Base-by-base conservation (phyloP, 92 coral and sea anemone species). In the Porites cylindrica region DNA sequence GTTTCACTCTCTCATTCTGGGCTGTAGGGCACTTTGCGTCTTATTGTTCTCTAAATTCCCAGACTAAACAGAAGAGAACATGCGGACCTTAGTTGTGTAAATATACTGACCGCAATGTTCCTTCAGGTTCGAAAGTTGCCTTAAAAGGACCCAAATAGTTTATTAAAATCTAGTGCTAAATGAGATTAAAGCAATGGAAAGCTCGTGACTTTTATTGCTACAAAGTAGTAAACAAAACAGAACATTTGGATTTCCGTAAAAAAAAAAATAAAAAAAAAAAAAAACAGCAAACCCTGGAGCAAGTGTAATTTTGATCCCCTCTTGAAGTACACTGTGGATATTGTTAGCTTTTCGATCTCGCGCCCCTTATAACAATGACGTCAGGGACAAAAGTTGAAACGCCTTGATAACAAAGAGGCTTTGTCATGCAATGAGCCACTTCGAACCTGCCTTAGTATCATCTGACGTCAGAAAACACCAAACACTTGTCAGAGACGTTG, bases 331-430 rank as follows among this genome's bases (percentile, higher is more conserved):
- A 29, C 3, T 29, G 38, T 38, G 4, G 16, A 69, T 60, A 82
- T 70, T 82, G 58, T 82, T 82, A 50, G 8, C 21, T 82, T 58
- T 38, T 38, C 47, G 47, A 38, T 50, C 10, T 47, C 76, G 51
- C 78, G 78, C 86, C 19, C 86, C 66, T 66, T 81, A 23, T 24
- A 24, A 53, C 3, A 58, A 54, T 82, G 86, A 82, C 86, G 86
- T 82, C 86, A 82, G 10, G 2, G 20, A 32, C 17, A 21, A 61
- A 11, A 7, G 3, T 43, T 24, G 38, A 7, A 58, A 82, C 86
- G 78, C 86, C 86, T 78, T 6, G 78, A 82, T 24, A 82, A 82
- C 86, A 71, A 16, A 20, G n/a, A 17, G 66, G 66, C 66, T 62
- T 62, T 56, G 61, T 56, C 16, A 56, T 56, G 16, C 61, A 56